Evolutionary conservation across 2,888 invertebrate genomes (phyloP).

Genomic region (Amiota mariae): DNA sequence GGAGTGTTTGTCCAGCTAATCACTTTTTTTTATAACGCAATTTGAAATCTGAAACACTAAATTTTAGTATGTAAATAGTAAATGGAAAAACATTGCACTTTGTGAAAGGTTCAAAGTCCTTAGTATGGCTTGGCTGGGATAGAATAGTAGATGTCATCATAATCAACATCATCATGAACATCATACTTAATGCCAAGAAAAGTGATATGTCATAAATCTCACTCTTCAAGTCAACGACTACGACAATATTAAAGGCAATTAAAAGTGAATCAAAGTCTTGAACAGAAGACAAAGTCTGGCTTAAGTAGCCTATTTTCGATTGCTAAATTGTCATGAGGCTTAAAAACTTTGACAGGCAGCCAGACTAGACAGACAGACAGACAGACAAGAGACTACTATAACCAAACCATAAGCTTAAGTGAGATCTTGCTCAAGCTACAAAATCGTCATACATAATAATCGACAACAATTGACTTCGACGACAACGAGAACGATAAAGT

Average conservation of each 20-base stretch:
- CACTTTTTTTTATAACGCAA: background rate
- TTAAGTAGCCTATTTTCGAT: constrained; percentile 23
- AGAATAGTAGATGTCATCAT: background rate
- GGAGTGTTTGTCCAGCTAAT: background rate
- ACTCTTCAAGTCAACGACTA: background rate
- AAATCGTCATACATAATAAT: constrained; percentile 16
- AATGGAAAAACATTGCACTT: no score
- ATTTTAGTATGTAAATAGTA: no score
- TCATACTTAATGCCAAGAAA: constrained; percentile 27
- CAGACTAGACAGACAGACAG: background rate
- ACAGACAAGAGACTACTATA: background rate
- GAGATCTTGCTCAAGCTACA: constrained; percentile 11
- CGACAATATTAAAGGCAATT: constrained; percentile 31
- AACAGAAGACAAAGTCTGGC: constrained; percentile 4
- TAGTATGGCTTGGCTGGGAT: background rate
- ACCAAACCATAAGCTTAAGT: constrained; percentile 7
- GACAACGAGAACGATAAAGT: constrained; percentile 1
- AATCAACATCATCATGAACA: background rate
- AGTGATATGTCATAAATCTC: constrained; percentile 29
- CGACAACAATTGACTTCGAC: background rate
- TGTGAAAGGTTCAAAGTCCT: background rate
- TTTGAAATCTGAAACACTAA: background rate
- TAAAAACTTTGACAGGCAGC: constrained; percentile 16
- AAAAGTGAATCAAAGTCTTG: constrained; percentile 18
- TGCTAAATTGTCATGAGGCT: constrained; percentile 17